Evolutionary conservation across 2,888 invertebrate genomes (phyloP), one percentile per base, ranked within the genome.

Genomic region (Eupithecia subfuscata): DNA sequence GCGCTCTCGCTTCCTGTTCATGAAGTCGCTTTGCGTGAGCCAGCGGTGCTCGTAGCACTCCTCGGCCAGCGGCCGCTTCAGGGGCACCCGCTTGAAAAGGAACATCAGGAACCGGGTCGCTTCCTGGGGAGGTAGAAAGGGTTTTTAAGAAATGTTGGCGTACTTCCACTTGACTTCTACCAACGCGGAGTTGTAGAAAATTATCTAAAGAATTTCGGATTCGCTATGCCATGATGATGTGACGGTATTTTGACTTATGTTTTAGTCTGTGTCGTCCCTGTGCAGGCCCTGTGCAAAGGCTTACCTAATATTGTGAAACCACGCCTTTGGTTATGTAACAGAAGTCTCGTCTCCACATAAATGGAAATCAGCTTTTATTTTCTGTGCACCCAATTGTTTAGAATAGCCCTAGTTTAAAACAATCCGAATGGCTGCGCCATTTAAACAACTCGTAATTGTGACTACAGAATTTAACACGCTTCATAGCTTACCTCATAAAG

Each of bases 41-140:
- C 99, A 99, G 90, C 99, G 97, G 92, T 99, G 99, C 89, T 99
- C 99, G 89, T 98, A 96, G 86, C 98, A 98, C 91, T 99, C 99
- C 90, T 99, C 99, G 0, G 98, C 97, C 69, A 97, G 96, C 80
- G 99, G 98, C 85, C 99, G 96, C 96, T 99, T 99, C 97, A 97
- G 96, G 48, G 99, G 99, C 81, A 98, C 97, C 84, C 98, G 97
- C 95, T 99, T 99, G 95, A 99, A 98, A 79, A 99, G 95, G 89
- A 98, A 97, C 97, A 99, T 99, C 82, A 99, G 96, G 95, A 99
- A 99, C 84, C 99, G 85, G 4, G 94, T 94, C 83, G 93, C 94
- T 78, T 94, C 94, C 94, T 93, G 86, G 0, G 63, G 73, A 37
- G 22, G 9, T 9, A 6, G 22, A 30, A 34, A 45, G 60, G 60